These are phyloP conservation scores for Phylloscopus whistleri DNA, from an alignment of 2,113 vertebrate species.

Conservation along the genomic window DNA sequence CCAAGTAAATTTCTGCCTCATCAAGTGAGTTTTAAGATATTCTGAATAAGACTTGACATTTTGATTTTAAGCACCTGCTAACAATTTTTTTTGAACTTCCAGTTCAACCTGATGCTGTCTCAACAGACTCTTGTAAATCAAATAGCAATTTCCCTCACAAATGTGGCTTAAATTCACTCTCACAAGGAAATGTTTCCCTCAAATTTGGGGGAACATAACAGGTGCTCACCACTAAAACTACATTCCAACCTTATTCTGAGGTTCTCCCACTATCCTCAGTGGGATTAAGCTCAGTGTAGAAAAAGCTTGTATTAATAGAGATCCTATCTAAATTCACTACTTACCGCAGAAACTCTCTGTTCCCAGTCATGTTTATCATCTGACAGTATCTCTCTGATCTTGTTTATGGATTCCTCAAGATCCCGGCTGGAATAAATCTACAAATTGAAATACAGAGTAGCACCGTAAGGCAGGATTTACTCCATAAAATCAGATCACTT, in stretches of 20 bases:
- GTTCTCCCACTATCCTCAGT: background rate
- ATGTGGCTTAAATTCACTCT: background rate
- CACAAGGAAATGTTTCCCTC: background rate
- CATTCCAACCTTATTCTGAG: background rate
- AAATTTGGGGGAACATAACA: background rate
- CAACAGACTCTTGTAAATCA: background rate
- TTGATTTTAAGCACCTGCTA: background rate
- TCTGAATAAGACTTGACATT: background rate
- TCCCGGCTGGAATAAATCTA: constrained; percentile 96
- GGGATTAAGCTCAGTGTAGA: background rate
- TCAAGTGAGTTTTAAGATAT: background rate
- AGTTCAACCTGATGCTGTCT: background rate
- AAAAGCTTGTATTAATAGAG: background rate
- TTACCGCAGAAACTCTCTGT: constrained; percentile 91
- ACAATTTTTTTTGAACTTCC: background rate
- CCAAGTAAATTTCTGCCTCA: background rate
- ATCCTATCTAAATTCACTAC: background rate
- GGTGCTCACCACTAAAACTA: background rate
- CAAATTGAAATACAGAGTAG: constrained; percentile 30
- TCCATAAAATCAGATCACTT: background rate
- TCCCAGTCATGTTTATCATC: constrained; percentile 99
- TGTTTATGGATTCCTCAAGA: constrained; percentile 91
- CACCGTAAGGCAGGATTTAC: background rate
- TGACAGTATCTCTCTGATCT: constrained; percentile 91
- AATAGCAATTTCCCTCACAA: background rate